These are phyloP conservation scores for Gisinianus flammeolus DNA, from an alignment of 2,888 invertebrate species.

Conservation along the genomic window DNA sequence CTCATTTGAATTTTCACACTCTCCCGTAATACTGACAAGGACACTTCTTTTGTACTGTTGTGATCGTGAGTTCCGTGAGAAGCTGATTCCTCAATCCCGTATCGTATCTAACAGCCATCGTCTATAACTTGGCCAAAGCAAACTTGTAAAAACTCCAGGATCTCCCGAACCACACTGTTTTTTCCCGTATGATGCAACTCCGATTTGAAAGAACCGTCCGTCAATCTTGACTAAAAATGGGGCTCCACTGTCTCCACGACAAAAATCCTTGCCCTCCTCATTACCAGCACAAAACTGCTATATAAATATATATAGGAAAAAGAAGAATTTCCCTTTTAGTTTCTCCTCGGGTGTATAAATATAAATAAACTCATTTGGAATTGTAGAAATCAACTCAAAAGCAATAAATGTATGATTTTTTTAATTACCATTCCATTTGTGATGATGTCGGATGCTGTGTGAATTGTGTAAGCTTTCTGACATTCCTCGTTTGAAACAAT, in stretches of 20 bases:
- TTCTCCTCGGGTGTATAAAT: not conserved
- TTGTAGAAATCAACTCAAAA: not conserved
- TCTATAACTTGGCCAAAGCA: not conserved
- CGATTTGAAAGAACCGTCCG: not conserved
- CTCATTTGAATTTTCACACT: no score
- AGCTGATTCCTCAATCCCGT: not conserved
- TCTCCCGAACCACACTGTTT: not conserved
- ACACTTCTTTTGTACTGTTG: no score
- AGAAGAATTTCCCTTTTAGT: not conserved
- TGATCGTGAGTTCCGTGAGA: no score
- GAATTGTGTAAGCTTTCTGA: not conserved
- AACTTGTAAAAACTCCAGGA: slow-evolving; percentile 10
- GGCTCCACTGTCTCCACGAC: slow-evolving; percentile 23
- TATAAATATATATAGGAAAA: not conserved
- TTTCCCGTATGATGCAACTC: slow-evolving; percentile 19
- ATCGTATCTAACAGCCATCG: not conserved
- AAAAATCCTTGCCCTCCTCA: slow-evolving; percentile 2
- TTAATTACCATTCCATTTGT: not conserved
- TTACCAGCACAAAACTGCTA: slow-evolving; percentile 4
- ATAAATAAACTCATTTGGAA: not conserved
- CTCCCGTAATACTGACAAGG: no score
- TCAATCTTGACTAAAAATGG: slow-evolving; percentile 8
- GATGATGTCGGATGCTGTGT: not conserved
- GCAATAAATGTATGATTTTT: not conserved
- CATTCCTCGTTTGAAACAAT: not conserved